Base-by-base conservation (phyloP, 2,797 vertebrate species). In the Yasuhikotakia modesta region DNA sequence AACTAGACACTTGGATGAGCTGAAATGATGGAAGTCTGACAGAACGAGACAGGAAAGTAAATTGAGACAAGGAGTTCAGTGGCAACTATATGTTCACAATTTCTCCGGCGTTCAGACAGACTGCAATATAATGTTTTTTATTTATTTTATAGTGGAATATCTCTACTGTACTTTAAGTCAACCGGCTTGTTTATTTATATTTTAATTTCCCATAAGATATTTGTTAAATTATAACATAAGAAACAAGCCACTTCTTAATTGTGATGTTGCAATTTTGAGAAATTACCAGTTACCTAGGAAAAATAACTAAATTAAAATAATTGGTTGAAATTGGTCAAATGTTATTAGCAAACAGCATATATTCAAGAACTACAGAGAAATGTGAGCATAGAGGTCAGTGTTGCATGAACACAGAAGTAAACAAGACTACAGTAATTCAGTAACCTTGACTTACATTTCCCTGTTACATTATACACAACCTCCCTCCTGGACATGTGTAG, bases 401-500 rank as follows among this genome's bases (percentile, higher is more conserved):
- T 81, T 53, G 71, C 52, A 58, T 39, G 78, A 46, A 70, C n/a
- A 68, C 39, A 65, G 13, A 13, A 24, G 55, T 52, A 39, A 30
- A 17, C 16, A 39, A 60, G 65, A 60, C 57, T 70, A 27, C 53
- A 43, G 60, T 64, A 53, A 68, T 45, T 35, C 32, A 60, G 74
- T 61, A 63, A 52, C 55, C 30, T 43, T 27, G 55, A 78, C 75
- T 78, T 19, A 76, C 11, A 46, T 84, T 82, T 70, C 63, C 19
- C 66, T 70, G 66, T 76, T 85, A 48, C 52, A 76, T 81, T 79
- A 75, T 80, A 85, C 71, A 81, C 67, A 55, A 68, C 8, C 24
- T 48, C 21, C 17, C 57, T 69, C 13, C 30, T 52, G 46, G 77
- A 84, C 69, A 80, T 76, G 81, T 79, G 79, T 61, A 80, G 81